phyloP scores from a whole-genome alignment of 37 sponge, comb jelly and placozoan species.

The Aphrocallistes beatrix region DNA sequence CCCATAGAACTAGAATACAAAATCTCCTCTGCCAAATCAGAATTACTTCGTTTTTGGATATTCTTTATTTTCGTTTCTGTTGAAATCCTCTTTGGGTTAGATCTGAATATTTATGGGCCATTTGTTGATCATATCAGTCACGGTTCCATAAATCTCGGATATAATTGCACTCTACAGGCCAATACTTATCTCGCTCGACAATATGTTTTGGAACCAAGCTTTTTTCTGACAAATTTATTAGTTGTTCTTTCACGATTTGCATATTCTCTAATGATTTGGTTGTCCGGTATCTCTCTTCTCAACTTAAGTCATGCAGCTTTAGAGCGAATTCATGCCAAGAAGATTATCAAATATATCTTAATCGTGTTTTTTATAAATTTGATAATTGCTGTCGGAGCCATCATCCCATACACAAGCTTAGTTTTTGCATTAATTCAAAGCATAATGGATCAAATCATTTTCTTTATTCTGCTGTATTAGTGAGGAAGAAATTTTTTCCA shows the following conservation, averaged over 20 bases:
- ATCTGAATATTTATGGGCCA: too few relatives aligned
- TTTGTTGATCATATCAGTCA: too few relatives aligned
- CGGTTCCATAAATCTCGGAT: not conserved
- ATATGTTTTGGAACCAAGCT: not conserved
- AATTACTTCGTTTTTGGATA: too few relatives aligned
- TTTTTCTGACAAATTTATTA: not conserved
- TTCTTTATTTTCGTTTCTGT: too few relatives aligned
- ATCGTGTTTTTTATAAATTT: not conserved
- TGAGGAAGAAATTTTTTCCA: not conserved
- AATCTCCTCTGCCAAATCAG: too few relatives aligned
- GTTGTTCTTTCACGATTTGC: not conserved
- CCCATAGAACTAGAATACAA: too few relatives aligned
- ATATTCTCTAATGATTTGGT: not conserved
- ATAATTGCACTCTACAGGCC: not conserved
- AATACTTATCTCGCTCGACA: not conserved
- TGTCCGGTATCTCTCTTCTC: not conserved
- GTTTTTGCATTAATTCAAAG: not conserved
- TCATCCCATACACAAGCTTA: not conserved
- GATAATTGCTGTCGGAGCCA: not conserved
- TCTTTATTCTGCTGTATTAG: not conserved
- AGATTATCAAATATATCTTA: not conserved
- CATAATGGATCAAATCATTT: not conserved
- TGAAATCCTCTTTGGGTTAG: too few relatives aligned
- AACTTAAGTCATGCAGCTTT: not conserved
- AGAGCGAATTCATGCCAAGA: not conserved